Evolutionary conservation across 2,888 invertebrate genomes (phyloP), one percentile per base, ranked within the genome.

Genomic region (Pyralis farinalis): DNA sequence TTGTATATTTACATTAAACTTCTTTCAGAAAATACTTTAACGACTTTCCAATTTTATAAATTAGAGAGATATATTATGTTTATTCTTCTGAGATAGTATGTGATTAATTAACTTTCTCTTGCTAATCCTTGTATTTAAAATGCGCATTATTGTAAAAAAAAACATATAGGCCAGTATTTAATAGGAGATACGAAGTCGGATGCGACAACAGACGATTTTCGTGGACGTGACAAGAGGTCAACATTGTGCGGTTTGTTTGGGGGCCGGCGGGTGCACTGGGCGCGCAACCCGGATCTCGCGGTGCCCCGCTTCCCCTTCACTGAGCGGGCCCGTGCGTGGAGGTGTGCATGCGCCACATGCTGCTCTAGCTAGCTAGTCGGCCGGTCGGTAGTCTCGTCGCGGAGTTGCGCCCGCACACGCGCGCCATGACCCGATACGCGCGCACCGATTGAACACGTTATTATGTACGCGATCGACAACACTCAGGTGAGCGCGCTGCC

Each of bases 301-400:
- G 63, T 77, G 80, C 83, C 85, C 86, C 86, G 83, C 80, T 82
- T 83, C 86, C 86, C 86, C 87, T 86, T 86, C 86, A 85, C 87
- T 79, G 67, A 61, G 70, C 75, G 72, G 71, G 71, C 73, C 67
- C 74, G 69, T 71, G 74, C 74, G 75, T 73, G 75, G 72, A 71
- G 72, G 77, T 74, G 78, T 68, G 68, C 69, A 66, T 63, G 58
- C 58, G 64, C 62, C 61, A 63, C 63, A 58, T 56, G 52, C 51
- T 39, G 16, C 16, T 16, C 16, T 16, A 16, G 16, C 31, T 31
- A 11, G 31, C 44, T 44, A 40, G 55, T 60, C 63, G 61, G 68
- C 44, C 45, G 41, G 55, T 60, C 63, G 61, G 68, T 79, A 83
- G 78, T 82, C 75, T 79, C 58, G 66, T 71, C 83, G 85, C 85